These are phyloP conservation scores for Sinocyclocheilus maitianheensis DNA, from an alignment of 2,113 vertebrate genomes.

Conservation along the genomic window DNA sequence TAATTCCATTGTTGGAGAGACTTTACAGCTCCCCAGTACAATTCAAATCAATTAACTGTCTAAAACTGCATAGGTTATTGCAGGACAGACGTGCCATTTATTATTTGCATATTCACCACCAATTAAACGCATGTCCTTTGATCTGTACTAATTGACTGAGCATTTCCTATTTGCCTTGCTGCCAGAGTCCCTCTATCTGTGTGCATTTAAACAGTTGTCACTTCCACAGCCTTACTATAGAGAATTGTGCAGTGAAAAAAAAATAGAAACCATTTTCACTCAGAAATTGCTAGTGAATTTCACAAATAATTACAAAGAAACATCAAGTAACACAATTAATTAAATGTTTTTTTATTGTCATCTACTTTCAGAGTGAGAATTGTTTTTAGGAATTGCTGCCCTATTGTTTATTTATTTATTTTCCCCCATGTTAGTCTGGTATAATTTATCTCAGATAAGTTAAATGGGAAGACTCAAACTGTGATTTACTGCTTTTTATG, in stretches of 20 bases:
- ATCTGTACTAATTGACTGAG: slow-evolving; percentile 12
- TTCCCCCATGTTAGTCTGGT: not conserved
- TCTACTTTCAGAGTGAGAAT: not conserved
- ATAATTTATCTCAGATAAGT: not conserved
- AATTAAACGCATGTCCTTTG: slow-evolving; percentile 23
- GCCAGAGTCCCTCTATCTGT: not conserved
- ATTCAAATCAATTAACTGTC: slow-evolving; percentile 4
- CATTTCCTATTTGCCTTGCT: not conserved
- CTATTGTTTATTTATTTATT: too few relatives aligned
- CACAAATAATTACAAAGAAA: not conserved
- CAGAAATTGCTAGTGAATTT: not conserved
- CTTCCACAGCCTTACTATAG: not conserved
- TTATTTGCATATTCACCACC: slow-evolving; percentile 36
- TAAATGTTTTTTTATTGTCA: too few relatives aligned
- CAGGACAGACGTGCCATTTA: slow-evolving; percentile 25
- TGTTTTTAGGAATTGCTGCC: not conserved
- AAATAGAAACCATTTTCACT: not conserved
- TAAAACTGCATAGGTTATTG: slow-evolving; percentile 22
- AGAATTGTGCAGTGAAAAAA: not conserved
- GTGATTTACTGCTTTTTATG: too few relatives aligned
- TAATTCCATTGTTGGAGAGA: slow-evolving; percentile 17
- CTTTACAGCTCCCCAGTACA: not conserved
- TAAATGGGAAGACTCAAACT: too few relatives aligned
- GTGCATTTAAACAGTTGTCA: not conserved
- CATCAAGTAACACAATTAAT: too few relatives aligned